These are phyloP conservation scores for Chondrilla cf. caribensis DNA, from an alignment of 37 sponge, comb jelly and placozoan species.

Conservation along the genomic window DNA sequence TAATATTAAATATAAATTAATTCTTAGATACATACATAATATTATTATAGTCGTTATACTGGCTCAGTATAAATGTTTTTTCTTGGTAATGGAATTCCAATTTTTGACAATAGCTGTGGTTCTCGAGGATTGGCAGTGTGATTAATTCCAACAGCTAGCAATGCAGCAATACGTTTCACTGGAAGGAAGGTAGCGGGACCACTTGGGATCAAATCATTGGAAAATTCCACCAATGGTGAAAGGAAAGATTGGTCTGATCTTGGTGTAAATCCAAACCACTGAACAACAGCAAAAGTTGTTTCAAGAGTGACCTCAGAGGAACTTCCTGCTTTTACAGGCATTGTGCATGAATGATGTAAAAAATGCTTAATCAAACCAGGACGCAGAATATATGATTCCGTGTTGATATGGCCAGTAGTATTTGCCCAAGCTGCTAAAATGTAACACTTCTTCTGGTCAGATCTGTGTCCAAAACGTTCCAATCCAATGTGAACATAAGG, in stretches of 20 bases:
- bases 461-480: neutral
- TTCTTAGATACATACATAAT: constrained; percentile 9
- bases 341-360: neutral
- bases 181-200: constrained; percentile 13
- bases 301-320: neutral
- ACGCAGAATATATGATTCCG: neutral
- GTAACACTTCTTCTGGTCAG: neutral
- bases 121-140: neutral
- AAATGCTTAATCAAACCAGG: neutral
- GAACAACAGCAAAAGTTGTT: neutral
- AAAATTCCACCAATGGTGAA: neutral
- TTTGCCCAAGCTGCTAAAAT: constrained; percentile 15
- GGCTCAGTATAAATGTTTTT: neutral
- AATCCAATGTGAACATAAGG: constrained; percentile 4
- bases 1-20: neutral
- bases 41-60: neutral
- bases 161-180: neutral
- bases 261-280: neutral
- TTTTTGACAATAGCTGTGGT: neutral
- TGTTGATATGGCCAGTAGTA: neutral
- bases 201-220: neutral
- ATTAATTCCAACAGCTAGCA: neutral
- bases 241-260: neutral
- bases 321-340: neutral
- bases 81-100: constrained; percentile 11